Percentiles rank a stretch among this genome's conserved stretches.
Conservation (phyloP, 2,797 vertebrate genomes). For the Vireo griseus region DNA sequence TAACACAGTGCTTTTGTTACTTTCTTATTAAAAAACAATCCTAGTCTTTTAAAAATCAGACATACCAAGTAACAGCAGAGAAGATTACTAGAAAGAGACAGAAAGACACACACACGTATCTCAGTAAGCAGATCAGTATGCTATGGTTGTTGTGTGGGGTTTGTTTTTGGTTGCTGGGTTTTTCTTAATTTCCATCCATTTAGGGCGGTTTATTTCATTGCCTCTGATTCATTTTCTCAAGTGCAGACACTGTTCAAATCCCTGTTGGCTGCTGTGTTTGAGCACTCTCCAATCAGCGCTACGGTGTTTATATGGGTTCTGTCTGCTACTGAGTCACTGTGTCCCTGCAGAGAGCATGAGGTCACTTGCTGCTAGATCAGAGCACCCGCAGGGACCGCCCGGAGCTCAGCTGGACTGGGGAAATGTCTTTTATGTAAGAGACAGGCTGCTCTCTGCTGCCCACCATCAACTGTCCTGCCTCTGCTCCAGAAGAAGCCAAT, state of each 20-base stretch:
- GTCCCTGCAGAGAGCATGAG: constrained; percentile 9
- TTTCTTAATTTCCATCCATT: neutral
- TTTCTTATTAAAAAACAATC: neutral
- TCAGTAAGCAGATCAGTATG: neutral
- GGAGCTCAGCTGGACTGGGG: neutral
- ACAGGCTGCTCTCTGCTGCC: neutral
- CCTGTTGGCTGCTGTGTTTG: neutral
- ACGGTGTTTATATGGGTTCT: neutral
- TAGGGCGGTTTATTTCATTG: neutral
- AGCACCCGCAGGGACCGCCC: neutral
- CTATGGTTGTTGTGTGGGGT: neutral
- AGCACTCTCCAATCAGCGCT: neutral
- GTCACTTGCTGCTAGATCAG: constrained; percentile 4
- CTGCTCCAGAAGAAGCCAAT: neutral
- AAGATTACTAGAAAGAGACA: neutral
- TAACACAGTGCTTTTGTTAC: neutral
- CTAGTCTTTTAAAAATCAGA: neutral
- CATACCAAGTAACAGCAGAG: neutral
- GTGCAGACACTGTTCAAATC: neutral
- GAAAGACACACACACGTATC: neutral
- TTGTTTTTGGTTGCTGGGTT: neutral
- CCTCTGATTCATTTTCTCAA: neutral
- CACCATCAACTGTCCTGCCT: neutral
- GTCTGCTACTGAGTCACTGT: neutral
- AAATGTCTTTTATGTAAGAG: neutral